Conservation (phyloP, 2,113 vertebrate genomes). For the Aldabrachelys gigantea region DNA sequence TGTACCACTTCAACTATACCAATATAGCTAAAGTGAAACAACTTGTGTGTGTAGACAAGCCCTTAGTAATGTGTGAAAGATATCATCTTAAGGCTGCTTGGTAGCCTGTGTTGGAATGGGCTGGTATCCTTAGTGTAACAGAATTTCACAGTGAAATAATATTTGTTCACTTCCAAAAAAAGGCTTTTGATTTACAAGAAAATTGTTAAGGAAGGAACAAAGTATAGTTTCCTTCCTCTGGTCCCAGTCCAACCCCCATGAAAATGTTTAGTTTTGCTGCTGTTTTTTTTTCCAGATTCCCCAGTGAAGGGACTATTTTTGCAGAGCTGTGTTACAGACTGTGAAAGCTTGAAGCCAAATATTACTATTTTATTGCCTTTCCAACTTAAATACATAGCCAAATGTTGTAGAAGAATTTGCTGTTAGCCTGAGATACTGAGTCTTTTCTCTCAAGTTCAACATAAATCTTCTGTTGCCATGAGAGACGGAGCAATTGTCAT, state of each 20-base stretch:
- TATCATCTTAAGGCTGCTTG: not conserved
- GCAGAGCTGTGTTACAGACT: not conserved
- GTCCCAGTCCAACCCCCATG: not conserved
- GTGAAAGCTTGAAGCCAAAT: not conserved
- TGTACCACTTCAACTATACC: not conserved
- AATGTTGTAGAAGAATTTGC: accelerated
- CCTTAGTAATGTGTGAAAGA: not conserved
- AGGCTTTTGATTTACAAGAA: not conserved
- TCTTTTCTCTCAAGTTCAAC: not conserved
- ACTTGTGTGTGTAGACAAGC: not conserved
- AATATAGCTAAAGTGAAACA: not conserved
- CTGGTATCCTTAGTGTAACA: not conserved
- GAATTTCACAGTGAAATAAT: not conserved
- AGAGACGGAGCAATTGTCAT: not conserved
- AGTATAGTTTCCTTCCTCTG: not conserved
- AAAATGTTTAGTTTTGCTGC: not conserved
- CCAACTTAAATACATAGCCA: accelerated
- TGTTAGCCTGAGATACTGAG: not conserved
- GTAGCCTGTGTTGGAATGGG: not conserved
- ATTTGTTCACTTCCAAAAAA: not conserved
- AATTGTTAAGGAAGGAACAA: not conserved
- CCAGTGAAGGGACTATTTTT: not conserved
- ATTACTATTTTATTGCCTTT: not conserved
- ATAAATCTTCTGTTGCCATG: not conserved
- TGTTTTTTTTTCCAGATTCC: not conserved